Evolutionary conservation across 2,797 vertebrate genomes (phyloP), one percentile per base, ranked within the genome.

Genomic region (Erithacus rubecula): DNA sequence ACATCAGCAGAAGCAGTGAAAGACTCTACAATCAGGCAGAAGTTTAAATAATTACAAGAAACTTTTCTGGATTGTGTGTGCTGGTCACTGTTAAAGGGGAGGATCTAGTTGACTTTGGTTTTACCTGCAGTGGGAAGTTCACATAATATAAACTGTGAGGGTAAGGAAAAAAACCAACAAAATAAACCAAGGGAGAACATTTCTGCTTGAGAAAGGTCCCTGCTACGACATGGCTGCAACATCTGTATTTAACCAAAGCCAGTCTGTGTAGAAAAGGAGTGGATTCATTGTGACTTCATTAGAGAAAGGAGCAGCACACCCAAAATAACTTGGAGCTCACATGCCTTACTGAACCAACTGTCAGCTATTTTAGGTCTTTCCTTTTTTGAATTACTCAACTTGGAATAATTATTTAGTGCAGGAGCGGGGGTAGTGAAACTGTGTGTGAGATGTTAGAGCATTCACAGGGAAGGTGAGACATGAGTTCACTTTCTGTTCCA

Each of bases 291-390:
- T 62, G 41, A 51, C 39, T 92, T 83, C 52, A 47, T 62, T 43
- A 74, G 86, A 65, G 60, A 52, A 67, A 60, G 69, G 71, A 71
- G 34, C 68, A 87, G 34, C 0, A 0, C 47, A 67, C 64, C 44
- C 80, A 56, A 39, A 88, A 74, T 74, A 90, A 26, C 74, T 75
- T 52, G 59, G n/a, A 86, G 58, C 37, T 67, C 44, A 47, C 56
- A 8, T 51, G 72, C 52, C 41, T 86, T 49, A 23, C 55, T 1
- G 9, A 90, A 44, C 39, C 55, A 74, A 51, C 69, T 77, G 52
- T 63, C 74, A 75, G 84, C 59, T 96, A 87, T 94, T 93, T 89
- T 71, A 68, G 39, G n/a, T 58, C 74, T 84, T 94, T 69, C 59
- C 55, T 69, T 76, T 89, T 87, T 58, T 60, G 59, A 89, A 36